Base-by-base conservation (phyloP, 2,888 invertebrate genomes). In the Drosophila flavopinicola region DNA sequence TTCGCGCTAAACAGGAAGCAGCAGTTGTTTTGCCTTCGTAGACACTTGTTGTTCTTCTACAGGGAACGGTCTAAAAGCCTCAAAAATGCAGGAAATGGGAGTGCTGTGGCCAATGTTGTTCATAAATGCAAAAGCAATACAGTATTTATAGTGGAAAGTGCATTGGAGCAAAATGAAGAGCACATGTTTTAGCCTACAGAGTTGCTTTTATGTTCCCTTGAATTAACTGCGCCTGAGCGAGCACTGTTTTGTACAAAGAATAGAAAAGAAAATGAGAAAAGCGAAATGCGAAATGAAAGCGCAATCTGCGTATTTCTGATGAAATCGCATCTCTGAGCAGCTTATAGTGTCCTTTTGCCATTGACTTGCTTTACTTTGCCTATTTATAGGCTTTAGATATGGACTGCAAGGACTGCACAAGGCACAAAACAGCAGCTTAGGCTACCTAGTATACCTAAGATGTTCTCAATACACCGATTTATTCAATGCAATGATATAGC, bases 1-100 rank as follows among this genome's bases (percentile, higher is more conserved):
- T 86, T 86, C 86, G 82, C 85, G 85, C 80, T 80, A 80, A 80
- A 80, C 86, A 86, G 80, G 80, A 80, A 84, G 54, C 63, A 51
- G 67, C 71, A 41, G 47, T 65, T 84, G 56, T 32, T 61, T 48
- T 41, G 39, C 54, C 60, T 51, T 80, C 56, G 32, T 29, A 52
- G 84, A 69, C 78, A 84, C 72, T 86, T 80, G 78, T 84, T 83
- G 48, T 35, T 48, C 39, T 35, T 48, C 39, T 2, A 24, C 7
- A 42, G 25, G 48, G 71, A 38, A 45, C 54, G 38, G 38, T 13
- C 61, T 56, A 38, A 70, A 70, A 82, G 70, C 68, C 69, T 73
- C 2, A 6, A 6, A 3, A 6, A 4, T 13, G 6, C 35, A 9
- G 20, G 1, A 4, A 33, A 11, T n/a, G 17, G 17, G 10, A n/a